Evolutionary conservation across 2,113 vertebrate species (phyloP).

Genomic region (Hypocryptadius cinnamomeus): DNA sequence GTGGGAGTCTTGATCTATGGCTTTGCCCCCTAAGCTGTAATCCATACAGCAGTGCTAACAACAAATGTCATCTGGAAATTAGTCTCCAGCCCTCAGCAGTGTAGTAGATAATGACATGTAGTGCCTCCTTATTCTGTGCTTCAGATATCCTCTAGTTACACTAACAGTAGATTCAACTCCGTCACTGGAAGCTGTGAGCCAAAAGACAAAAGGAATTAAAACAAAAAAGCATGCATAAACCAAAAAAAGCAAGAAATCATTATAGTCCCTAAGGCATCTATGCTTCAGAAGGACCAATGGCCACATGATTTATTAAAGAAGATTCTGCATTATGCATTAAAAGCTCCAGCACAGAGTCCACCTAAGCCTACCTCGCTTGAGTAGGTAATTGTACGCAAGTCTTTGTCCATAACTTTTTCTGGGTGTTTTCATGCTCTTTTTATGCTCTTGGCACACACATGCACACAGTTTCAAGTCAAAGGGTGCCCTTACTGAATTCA

Average conservation of each 20-base stretch:
- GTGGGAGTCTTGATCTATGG: background rate
- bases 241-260: background rate
- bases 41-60: background rate
- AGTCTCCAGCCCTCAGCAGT: background rate
- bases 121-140: background rate
- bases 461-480: background rate
- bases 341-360: background rate
- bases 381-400: background rate
- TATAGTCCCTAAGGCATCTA: background rate
- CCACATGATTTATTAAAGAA: background rate
- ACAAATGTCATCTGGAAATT: slow-evolving; percentile 1
- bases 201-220: background rate
- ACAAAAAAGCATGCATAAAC: background rate
- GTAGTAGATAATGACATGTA: background rate
- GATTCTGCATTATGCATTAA: background rate
- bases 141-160: background rate
- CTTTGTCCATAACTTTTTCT: background rate
- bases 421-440: background rate
- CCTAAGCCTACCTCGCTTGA: background rate
- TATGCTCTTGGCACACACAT: background rate
- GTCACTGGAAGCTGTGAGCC: background rate
- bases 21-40: background rate
- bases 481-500: background rate
- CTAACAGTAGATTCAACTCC: background rate
- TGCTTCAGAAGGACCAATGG: background rate